phyloP scores from a whole-genome alignment of 2,888 invertebrate species.

The Eudemis profundana region DNA sequence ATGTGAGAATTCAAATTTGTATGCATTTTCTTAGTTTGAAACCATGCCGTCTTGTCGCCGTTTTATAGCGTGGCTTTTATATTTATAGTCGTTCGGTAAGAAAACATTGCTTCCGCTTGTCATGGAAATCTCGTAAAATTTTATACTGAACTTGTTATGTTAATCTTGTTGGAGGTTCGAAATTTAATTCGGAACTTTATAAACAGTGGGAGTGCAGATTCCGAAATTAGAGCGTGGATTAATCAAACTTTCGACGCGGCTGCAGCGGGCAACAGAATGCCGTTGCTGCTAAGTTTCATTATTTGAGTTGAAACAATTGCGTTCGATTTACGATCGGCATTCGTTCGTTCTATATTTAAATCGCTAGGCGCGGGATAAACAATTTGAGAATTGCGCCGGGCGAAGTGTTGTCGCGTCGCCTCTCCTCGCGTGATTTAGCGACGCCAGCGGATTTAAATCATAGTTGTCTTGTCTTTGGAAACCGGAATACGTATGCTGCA shows the following conservation, averaged over 20 bases:
- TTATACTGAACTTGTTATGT: slow-evolving; percentile 52
- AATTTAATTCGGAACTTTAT: slow-evolving; percentile 51
- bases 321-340: slow-evolving; percentile 81
- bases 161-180: slow-evolving; percentile 47
- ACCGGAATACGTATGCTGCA: slow-evolving; percentile 70
- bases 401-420: slow-evolving; percentile 74
- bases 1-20: slow-evolving; percentile 74
- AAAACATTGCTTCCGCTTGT: slow-evolving; percentile 54
- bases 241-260: slow-evolving; percentile 70
- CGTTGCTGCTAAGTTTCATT: slow-evolving; percentile 70
- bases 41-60: slow-evolving; percentile 51
- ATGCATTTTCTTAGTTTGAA: slow-evolving; percentile 59
- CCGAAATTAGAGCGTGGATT: slow-evolving; percentile 64
- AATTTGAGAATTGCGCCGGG: slow-evolving; percentile 81
- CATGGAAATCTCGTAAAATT: slow-evolving; percentile 48
- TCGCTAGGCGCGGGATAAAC: slow-evolving; percentile 81
- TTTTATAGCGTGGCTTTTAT: slow-evolving; percentile 51
- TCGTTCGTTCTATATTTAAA: slow-evolving; percentile 82
- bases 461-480: slow-evolving; percentile 68
- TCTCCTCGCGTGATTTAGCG: slow-evolving; percentile 79
- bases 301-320: slow-evolving; percentile 80
- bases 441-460: slow-evolving; percentile 76
- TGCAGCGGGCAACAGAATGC: slow-evolving; percentile 55
- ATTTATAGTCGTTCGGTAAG: slow-evolving; percentile 57
- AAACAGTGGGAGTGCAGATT: slow-evolving; percentile 55